Percentiles rank a stretch among this genome's conserved stretches.
Conservation (phyloP, 2,888 invertebrate species). For the Zaprionus bogoriensis region DNA sequence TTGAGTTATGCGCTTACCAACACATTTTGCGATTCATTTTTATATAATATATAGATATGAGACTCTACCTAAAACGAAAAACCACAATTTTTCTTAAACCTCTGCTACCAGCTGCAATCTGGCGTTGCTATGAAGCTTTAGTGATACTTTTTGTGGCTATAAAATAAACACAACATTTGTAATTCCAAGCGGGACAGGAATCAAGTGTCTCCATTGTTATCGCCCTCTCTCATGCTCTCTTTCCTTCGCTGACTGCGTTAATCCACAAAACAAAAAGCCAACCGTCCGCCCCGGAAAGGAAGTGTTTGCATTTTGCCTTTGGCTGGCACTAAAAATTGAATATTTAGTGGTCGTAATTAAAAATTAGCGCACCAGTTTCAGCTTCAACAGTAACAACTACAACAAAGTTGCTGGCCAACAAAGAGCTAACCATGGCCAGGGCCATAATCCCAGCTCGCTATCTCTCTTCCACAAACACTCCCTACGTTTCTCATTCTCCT, state of each 20-base stretch:
- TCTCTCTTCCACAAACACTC: background rate
- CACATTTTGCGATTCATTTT: no score
- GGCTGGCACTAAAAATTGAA: slow-evolving; percentile 72
- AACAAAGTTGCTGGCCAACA: slow-evolving; percentile 7
- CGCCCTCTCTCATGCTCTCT: background rate
- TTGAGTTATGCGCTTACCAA: no score
- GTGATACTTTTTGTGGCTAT: slow-evolving; percentile 3
- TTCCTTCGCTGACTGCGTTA: slow-evolving; percentile 6
- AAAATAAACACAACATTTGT: slow-evolving; percentile 63
- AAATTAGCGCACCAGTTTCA: slow-evolving; percentile 66
- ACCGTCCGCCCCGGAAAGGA: slow-evolving; percentile 40
- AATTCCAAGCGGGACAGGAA: slow-evolving; percentile 53
- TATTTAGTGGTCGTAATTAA: slow-evolving; percentile 76
- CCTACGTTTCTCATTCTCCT: background rate
- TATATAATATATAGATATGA: no score
- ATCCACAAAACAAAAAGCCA: slow-evolving; percentile 9
- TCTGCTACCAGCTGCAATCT: no score
- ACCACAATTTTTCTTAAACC: no score
- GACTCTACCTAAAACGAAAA: no score
- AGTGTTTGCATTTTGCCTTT: slow-evolving; percentile 59
- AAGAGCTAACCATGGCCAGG: slow-evolving; percentile 25
- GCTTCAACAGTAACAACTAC: slow-evolving; percentile 23
- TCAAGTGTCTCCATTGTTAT: slow-evolving; percentile 23
- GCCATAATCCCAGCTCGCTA: slow-evolving; percentile 29
- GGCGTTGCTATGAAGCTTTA: slow-evolving; percentile 1